These are phyloP conservation scores for Oenanthe oenanthe DNA, from an alignment of 2,113 vertebrate genomes.

Conservation along the genomic window DNA sequence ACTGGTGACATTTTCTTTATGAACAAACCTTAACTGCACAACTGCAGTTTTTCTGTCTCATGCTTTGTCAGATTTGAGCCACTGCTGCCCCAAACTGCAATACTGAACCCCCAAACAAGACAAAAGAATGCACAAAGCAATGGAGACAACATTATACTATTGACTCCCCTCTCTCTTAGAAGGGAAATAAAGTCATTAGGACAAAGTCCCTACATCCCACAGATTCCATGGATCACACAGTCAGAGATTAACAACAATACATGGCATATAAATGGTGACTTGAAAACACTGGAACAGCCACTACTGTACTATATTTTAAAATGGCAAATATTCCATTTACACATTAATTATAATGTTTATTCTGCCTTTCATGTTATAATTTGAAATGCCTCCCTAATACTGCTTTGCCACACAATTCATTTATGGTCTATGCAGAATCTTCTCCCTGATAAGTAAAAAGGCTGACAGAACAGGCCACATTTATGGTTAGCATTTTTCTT, in stretches of 20 bases:
- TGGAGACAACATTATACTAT: background rate
- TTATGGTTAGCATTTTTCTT: background rate
- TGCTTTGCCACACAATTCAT: background rate
- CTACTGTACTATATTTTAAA: background rate
- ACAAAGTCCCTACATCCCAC: background rate
- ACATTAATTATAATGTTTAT: background rate
- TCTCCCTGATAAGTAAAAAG: background rate
- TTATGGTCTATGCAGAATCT: fast-evolving
- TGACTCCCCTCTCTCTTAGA: background rate
- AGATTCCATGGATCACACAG: background rate
- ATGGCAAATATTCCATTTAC: background rate
- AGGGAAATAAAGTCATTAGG: background rate
- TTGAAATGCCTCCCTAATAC: background rate
- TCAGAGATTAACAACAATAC: background rate
- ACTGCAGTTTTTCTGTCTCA: background rate
- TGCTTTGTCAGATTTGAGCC: background rate
- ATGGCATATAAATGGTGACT: background rate
- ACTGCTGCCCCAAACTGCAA: background rate
- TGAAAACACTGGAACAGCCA: background rate
- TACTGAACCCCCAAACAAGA: background rate
- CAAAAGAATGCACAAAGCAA: background rate
- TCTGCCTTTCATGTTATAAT: background rate
- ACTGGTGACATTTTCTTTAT: background rate
- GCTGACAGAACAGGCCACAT: background rate
- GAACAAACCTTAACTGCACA: background rate